Percentiles rank a stretch among this genome's conserved stretches.
Conservation (phyloP, 2,113 vertebrate genomes). For the Podilymbus podiceps region DNA sequence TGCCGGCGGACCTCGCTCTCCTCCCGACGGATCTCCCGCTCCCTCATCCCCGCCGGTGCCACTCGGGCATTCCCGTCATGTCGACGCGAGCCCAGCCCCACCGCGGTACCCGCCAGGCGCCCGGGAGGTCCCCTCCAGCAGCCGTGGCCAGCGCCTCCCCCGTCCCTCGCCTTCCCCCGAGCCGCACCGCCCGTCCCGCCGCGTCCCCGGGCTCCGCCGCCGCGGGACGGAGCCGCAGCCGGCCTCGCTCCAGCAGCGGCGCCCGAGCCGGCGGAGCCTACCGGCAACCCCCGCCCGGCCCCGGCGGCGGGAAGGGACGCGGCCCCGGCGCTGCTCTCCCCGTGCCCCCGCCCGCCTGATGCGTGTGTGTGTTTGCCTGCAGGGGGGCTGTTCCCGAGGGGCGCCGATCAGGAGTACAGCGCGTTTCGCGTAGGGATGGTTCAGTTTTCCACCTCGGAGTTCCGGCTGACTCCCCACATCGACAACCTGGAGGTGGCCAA, state of each 20-base stretch:
- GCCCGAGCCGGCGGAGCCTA: neutral
- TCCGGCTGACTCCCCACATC: slow-evolving; percentile 95
- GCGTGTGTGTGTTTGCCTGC: slow-evolving; percentile 42
- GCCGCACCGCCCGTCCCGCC: neutral
- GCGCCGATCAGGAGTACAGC: slow-evolving; percentile 98
- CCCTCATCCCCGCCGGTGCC: neutral
- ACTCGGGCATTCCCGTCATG: neutral
- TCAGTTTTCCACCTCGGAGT: slow-evolving; percentile 92
- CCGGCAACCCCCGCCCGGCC: neutral
- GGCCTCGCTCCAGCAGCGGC: neutral
- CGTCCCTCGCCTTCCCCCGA: neutral
- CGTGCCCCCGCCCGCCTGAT: slow-evolving; percentile 10
- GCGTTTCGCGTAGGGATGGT: slow-evolving; percentile 98
- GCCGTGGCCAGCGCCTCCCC: neutral
- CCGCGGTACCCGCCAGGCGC: neutral
- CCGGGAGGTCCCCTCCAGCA: neutral
- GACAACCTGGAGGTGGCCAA: slow-evolving; percentile 99
- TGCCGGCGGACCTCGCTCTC: neutral
- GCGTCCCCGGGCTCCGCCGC: neutral
- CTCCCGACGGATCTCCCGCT: neutral
- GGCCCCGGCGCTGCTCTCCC: neutral
- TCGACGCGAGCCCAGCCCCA: neutral
- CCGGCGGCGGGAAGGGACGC: neutral
- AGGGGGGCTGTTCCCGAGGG: slow-evolving; percentile 97
- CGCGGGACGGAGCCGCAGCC: neutral